phyloP scores from a whole-genome alignment of 2,113 vertebrate genomes.

The Ascaphus truei region DNA sequence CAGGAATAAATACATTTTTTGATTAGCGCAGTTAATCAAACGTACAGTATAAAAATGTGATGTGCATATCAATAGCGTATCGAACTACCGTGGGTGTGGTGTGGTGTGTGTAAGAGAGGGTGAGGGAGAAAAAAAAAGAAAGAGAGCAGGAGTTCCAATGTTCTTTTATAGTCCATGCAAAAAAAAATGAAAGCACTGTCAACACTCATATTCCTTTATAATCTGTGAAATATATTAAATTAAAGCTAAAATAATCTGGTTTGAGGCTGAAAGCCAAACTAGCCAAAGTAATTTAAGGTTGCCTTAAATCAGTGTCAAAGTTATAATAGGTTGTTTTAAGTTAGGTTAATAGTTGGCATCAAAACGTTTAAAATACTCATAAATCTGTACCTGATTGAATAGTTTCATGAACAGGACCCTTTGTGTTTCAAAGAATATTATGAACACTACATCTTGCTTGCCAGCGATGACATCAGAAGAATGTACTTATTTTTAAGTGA shows the following conservation, averaged over 20 bases:
- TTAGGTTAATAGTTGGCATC: slow-evolving; percentile 11
- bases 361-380: not conserved
- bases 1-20: too few relatives aligned
- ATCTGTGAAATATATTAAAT: slow-evolving; percentile 2
- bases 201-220: slow-evolving; percentile 8
- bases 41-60: too few relatives aligned
- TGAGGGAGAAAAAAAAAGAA: too few relatives aligned
- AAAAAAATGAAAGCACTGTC: slow-evolving; percentile 17
- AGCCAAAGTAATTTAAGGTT: slow-evolving; percentile 4
- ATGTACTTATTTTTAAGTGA: not conserved
- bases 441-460: not conserved
- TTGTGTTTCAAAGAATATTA: slow-evolving; percentile 9
- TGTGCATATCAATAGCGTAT: too few relatives aligned
- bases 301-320: slow-evolving; percentile 23
- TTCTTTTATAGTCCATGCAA: not conserved
- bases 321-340: slow-evolving; percentile 20
- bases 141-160: too few relatives aligned
- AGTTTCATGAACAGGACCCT: not conserved
- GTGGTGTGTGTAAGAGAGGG: too few relatives aligned
- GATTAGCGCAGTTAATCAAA: too few relatives aligned
- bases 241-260: slow-evolving; percentile 7
- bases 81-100: too few relatives aligned
- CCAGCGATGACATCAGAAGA: slow-evolving; percentile 1
- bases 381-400: slow-evolving; percentile 15
- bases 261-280: slow-evolving; percentile 27